Percentiles rank a stretch among this genome's conserved stretches.
Conservation (phyloP, 2,888 invertebrate species). For the Coecobrya sp. region DNA sequence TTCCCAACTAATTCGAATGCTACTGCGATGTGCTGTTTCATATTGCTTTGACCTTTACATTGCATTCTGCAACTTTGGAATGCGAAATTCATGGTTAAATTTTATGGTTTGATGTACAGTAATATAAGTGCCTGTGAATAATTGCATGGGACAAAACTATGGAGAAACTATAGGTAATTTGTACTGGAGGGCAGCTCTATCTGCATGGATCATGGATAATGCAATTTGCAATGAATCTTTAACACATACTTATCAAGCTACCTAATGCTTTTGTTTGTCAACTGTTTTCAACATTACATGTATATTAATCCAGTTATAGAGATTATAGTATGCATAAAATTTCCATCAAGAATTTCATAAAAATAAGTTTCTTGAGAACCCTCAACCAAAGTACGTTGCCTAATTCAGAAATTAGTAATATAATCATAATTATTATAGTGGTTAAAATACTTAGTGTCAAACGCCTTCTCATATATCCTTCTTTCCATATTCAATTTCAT, state of each 20-base stretch:
- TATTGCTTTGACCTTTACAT: constrained; percentile 73
- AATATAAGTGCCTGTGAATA: neutral
- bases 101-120: neutral
- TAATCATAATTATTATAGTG: no score
- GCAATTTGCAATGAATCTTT: neutral
- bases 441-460: no score
- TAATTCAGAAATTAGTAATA: no score
- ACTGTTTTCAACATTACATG: no score
- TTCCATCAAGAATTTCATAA: no score
- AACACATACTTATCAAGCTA: neutral
- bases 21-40: constrained; percentile 40
- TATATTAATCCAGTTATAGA: no score
- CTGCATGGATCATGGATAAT: neutral
- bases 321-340: no score
- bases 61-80: constrained; percentile 60
- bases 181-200: constrained; percentile 14
- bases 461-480: no score
- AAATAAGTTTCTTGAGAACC: no score
- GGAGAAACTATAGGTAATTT: constrained; percentile 3
- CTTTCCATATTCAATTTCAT: no score
- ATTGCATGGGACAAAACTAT: neutral
- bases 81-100: constrained; percentile 58
- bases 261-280: no score
- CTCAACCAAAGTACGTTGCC: no score
- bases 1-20: constrained; percentile 34